phyloP scores from a whole-genome alignment of 2,113 vertebrate genomes.

The Hucho hucho region DNA sequence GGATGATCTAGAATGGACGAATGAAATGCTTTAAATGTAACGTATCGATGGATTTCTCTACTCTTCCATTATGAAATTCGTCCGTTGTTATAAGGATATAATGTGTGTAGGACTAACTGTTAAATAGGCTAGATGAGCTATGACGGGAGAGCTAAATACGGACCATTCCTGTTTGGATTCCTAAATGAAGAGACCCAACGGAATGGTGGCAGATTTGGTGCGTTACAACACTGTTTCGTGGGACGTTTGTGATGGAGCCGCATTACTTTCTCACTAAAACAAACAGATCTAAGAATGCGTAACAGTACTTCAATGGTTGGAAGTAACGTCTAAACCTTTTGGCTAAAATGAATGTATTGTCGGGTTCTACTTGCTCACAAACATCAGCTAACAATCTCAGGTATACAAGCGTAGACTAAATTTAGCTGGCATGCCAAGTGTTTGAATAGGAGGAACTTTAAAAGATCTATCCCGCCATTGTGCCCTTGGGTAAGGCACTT shows the following conservation, averaged over 20 bases:
- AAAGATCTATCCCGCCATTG: too few species aligned
- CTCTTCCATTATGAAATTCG: too few species aligned
- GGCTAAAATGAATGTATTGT: background rate
- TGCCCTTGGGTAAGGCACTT: too few species aligned
- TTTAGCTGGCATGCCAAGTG: too few species aligned
- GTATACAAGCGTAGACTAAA: too few species aligned
- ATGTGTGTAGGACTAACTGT: too few species aligned
- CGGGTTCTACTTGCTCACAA: background rate
- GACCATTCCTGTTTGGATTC: too few species aligned
- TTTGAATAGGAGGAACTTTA: too few species aligned
- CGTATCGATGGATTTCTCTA: too few species aligned
- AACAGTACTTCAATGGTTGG: conserved; percentile 27
- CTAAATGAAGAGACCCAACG: background rate
- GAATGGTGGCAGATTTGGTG: conserved; percentile 25
- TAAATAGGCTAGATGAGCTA: background rate
- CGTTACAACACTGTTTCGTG: background rate
- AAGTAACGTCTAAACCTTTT: background rate
- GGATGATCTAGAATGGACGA: conserved; percentile 5
- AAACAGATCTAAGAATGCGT: conserved; percentile 25
- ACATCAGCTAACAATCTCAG: background rate
- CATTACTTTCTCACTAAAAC: background rate
- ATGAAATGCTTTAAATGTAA: too few species aligned
- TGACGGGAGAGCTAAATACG: background rate
- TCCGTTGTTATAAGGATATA: too few species aligned
- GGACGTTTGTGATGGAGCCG: background rate